Evolutionary conservation across 2,113 vertebrate genomes (phyloP), one percentile per base, ranked within the genome.

Genomic region (Lucifuga dentata): DNA sequence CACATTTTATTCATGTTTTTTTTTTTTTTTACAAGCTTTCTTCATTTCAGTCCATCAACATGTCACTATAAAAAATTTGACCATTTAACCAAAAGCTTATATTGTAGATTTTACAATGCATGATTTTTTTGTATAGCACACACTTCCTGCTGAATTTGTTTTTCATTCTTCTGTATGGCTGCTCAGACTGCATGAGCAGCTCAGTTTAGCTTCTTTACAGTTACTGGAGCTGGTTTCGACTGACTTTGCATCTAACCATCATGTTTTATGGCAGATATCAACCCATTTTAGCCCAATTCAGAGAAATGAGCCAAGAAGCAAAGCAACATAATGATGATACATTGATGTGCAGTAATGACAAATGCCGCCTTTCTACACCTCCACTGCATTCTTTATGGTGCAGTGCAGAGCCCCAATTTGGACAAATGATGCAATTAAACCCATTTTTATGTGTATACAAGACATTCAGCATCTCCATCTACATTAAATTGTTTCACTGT

Each of bases 181-280:
- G 70, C 48, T 67, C 68, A 40, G 46, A 32, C n/a, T 62, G 35
- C 24, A 13, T 3, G 57, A 51, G 48, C 20, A 55, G 44, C 74
- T 81, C 74, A 73, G 68, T 74, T 76, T 48, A 68, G 69, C 71
- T 60, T 46, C 84, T 83, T 73, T 73, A 80, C 68, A 76, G 60
- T 59, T 71, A 76, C n/a, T n/a, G n/a, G n/a, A n/a, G 73, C 56
- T 71, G 76, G 64, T 76, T 72, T 60, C 15, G 11, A 59, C 62
- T 67, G 56, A 76, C 63, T 55, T 76, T 66, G 50, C 77, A 29
- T 20, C 9, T 26, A 59, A 35, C 51, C 80, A 71, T 68, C 76
- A 77, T 75, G 68, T 71, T 71, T 76, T 53, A 68, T 41, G 68
- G 76, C 13, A 52, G 56, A 36, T 65, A 64, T 65, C 64, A 71